Evolutionary conservation across 1,140 invertebrate species (phyloP), one percentile per base, ranked within the genome.

Genomic region (Ostrea denselamellosa): DNA sequence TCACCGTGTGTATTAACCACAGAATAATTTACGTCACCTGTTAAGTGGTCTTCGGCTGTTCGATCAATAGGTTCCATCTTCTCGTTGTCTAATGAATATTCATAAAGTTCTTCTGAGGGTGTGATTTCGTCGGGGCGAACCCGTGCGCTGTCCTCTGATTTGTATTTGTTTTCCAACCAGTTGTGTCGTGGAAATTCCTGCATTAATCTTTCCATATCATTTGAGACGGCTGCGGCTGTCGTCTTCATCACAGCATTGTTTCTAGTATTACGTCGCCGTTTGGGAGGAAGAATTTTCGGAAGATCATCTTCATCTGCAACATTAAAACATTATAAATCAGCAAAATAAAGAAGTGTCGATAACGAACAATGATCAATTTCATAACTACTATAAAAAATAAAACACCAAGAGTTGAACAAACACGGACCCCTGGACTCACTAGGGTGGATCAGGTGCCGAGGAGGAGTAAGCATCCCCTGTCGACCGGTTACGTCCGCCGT

Each of bases 161-260:
- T 87, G 56, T 87, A 87, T 44, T 87, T 87, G 56, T 87, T 87
- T 62, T 87, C 86, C 28, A 87, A 68, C 86, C 86, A 87, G 25
- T 87, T 87, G 58, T 87, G 86, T 52, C 86, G 77, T 44, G 86
- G 86, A 62, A 87, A 87, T 52, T 87, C 86, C 51, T 87, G 86
- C 17, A 87, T 83, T 14, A 87, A 54, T 62, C 86, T 83, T 51
- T 87, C 86, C 77, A 87, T 83, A 28, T 34, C 85, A 56, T 81
- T 54, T 17, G 51, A 19, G 25, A 34, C 82, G 1, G 53, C 14
- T 3, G 10, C 22, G 25, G 54, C 25, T 54, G 56, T 34, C 22
- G 58, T 53, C 17, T 54, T 54, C 82, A 83, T 83, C 52, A 17
- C 82, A 10, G 44, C 52, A 52, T 34, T 19, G 52, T 44, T 34